phyloP scores from a whole-genome alignment of 2,797 vertebrate genomes.

The Trachops cirrhosus region DNA sequence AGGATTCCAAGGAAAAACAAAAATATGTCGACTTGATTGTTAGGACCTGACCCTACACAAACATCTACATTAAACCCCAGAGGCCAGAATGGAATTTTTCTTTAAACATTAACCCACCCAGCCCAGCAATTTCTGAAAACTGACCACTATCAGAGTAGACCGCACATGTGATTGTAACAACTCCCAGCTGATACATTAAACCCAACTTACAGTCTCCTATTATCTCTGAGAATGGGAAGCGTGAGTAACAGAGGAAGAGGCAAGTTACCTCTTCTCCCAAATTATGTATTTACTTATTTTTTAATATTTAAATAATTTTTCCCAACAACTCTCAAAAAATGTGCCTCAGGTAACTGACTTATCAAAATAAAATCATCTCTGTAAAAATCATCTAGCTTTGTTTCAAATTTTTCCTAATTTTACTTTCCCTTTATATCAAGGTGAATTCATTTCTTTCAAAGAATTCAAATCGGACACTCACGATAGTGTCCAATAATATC shows the following conservation, averaged over 20 bases:
- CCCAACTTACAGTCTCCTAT: neutral
- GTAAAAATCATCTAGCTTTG: neutral
- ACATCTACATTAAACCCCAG: neutral
- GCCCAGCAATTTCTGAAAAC: slow-evolving; percentile 41
- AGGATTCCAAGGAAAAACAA: slow-evolving; percentile 45
- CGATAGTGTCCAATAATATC: neutral
- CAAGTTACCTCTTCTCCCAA: neutral
- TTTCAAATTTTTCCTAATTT: slow-evolving; percentile 22
- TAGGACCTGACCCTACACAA: slow-evolving; percentile 41
- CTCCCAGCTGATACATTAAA: neutral
- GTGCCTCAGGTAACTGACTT: neutral
- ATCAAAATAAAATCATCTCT: slow-evolving; percentile 4
- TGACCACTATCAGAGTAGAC: neutral
- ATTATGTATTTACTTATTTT: neutral
- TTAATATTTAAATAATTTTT: neutral
- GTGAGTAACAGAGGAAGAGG: neutral
- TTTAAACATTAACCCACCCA: slow-evolving; percentile 48
- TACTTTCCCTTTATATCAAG: slow-evolving; percentile 24
- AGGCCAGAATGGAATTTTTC: slow-evolving; percentile 8
- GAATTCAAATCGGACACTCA: neutral
- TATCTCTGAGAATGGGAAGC: neutral
- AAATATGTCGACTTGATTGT: slow-evolving; percentile 26
- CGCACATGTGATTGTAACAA: neutral
- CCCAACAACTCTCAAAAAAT: neutral
- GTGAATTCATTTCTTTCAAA: slow-evolving; percentile 3